Evolutionary conservation across 2,888 invertebrate genomes (phyloP).

Genomic region (Cylindroiulus punctatus): DNA sequence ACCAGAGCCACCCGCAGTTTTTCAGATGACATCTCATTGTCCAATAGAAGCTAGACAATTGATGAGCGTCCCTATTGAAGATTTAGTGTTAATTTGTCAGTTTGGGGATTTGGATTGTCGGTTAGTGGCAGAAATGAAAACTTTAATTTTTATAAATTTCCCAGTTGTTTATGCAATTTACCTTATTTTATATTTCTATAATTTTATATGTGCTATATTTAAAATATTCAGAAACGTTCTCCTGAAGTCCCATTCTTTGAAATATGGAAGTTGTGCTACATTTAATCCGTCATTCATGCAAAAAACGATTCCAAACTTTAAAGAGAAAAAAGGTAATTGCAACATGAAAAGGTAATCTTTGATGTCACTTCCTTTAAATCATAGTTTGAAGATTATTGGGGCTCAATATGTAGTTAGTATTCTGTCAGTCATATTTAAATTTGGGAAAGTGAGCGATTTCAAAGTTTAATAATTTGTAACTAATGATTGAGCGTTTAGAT

Average conservation of each 20-base stretch:
- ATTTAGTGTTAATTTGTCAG: conserved; percentile 21
- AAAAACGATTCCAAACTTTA: neutral
- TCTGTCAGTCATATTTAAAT: too few relatives aligned
- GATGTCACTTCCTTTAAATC: too few relatives aligned
- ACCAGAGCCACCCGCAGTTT: neutral
- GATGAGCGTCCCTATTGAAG: conserved; percentile 8
- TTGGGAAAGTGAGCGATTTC: too few relatives aligned
- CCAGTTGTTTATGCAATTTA: neutral
- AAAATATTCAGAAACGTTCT: neutral
- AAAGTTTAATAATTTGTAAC: too few relatives aligned
- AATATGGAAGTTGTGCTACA: conserved; percentile 21
- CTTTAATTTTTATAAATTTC: too few relatives aligned
- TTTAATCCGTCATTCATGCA: neutral
- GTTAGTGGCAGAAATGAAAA: neutral
- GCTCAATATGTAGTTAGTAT: too few relatives aligned
- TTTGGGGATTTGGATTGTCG: neutral
- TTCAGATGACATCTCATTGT: neutral
- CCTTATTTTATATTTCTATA: neutral
- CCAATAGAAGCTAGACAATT: neutral
- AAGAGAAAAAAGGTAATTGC: neutral
- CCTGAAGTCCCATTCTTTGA: neutral
- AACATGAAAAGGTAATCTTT: too few relatives aligned
- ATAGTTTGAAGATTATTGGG: too few relatives aligned
- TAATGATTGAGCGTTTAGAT: too few relatives aligned
- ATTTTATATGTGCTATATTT: neutral